These are phyloP conservation scores for Phalloptychus januarius DNA, from an alignment of 2,797 vertebrate species.

Conservation along the genomic window DNA sequence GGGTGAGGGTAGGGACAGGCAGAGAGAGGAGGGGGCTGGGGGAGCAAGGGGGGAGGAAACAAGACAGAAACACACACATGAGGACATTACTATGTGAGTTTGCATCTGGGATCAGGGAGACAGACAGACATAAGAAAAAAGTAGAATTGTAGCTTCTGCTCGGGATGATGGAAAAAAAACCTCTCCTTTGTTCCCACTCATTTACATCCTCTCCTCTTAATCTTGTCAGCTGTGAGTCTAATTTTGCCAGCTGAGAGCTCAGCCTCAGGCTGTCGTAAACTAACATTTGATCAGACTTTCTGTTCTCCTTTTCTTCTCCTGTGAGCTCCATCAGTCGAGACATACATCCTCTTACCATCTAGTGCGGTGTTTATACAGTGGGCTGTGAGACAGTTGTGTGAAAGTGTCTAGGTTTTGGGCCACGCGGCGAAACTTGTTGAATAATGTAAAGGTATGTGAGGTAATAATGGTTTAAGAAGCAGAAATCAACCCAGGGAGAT, in stretches of 20 bases:
- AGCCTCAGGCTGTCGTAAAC: conserved; percentile 59
- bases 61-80: conserved; percentile 43
- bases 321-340: conserved; percentile 44
- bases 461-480: neutral
- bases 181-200: conserved; percentile 51
- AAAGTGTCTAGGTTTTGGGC: conserved; percentile 13
- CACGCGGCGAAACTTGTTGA: neutral
- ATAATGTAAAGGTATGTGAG: neutral
- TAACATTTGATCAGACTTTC: conserved; percentile 50
- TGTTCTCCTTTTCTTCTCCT: conserved; percentile 26
- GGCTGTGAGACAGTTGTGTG: conserved; percentile 6
- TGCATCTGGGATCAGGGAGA: conserved; percentile 54
- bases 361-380: neutral
- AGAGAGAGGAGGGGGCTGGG: conserved; percentile 24
- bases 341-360: conserved; percentile 29
- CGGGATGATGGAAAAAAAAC: conserved; percentile 16
- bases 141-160: conserved; percentile 46
- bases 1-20: conserved; percentile 26
- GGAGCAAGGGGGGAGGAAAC: conserved; percentile 48
- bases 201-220: conserved; percentile 48
- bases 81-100: conserved; percentile 55
- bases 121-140: conserved; percentile 45
- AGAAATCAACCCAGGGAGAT: neutral
- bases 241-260: conserved; percentile 67
- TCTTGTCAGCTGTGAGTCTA: conserved; percentile 52